Base-by-base conservation (phyloP, 2,113 vertebrate species). In the Cranoglanis bouderius region DNA sequence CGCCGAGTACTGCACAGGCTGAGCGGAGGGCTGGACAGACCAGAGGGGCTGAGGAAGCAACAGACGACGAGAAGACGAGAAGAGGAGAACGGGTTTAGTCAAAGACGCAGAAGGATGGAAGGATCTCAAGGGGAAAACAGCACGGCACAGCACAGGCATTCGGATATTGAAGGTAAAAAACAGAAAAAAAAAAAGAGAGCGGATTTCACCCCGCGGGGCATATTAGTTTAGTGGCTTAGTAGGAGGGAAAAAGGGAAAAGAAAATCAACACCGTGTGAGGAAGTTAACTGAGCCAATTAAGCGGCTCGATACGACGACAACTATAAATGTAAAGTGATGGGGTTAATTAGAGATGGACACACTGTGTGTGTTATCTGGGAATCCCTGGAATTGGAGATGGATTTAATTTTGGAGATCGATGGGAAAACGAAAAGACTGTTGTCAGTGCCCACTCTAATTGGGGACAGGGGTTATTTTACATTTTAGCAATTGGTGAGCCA, bases 1-100 rank as follows among this genome's bases (percentile, higher is more conserved):
- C 94, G 96, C 91, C 74, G 97, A 96, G 95, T 96, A 97, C 94
- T 97, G 97, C 95, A 97, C 94, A 94, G 97, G 97, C 95, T 98
- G 97, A 94, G 97, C 96, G 89, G 97, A 96, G 92, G 95, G 94
- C 96, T 97, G 98, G 94, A 98, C 95, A 96, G 89, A 53, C 89
- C 89, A 90, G 85, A 90, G 86, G n/a, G 86, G 86, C 89, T 90
- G 82, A 90, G 94, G 96, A 92, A 91, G 90, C 91, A 90, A 59
- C 85, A 57, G 77, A 87, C 88, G 65, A 83, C 88, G 94, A 96
- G 94, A 94, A 92, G 96, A 96, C 91, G 12, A 43, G 16, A 72
- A 43, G 24, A 90, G 83, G 94, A 93, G 92, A 91, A 87, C 35
- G 59, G 51, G 84, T 59, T 91, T 88, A 91, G 89, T 88, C 51